A percentile compares a stretch with the other conserved stretches of the same genome.
These are phyloP conservation scores for Orgyia antiqua DNA, from an alignment of 2,888 invertebrate genomes.

Conservation along the genomic window DNA sequence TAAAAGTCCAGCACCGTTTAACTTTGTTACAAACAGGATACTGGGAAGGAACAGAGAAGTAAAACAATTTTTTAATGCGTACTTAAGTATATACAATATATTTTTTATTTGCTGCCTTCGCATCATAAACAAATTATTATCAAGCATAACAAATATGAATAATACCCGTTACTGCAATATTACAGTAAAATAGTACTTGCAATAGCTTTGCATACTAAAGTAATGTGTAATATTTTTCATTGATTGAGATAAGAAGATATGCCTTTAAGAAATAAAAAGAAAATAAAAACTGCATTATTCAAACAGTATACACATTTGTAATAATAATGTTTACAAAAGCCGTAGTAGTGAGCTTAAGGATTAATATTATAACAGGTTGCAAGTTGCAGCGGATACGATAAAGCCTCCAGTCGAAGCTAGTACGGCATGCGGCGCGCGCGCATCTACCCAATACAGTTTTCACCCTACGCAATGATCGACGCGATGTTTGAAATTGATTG, in stretches of 20 bases:
- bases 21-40: no score
- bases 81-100: no score
- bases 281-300: conserved; percentile 8
- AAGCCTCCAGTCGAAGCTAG: conserved; percentile 68
- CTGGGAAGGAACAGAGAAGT: no score
- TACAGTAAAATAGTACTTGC: no score
- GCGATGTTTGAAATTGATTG: conserved; percentile 24
- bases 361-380: conserved; percentile 65
- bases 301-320: conserved; percentile 31
- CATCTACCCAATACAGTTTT: conserved; percentile 31
- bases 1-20: no score
- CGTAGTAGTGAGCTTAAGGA: conserved; percentile 54
- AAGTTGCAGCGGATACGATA: conserved; percentile 56
- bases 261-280: conserved; percentile 8
- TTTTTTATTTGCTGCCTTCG: no score
- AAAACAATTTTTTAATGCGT: no score
- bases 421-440: conserved; percentile 66
- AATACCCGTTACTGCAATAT: no score
- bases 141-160: no score
- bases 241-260: conserved; percentile 10
- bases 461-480: conserved; percentile 17
- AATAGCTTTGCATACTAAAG: no score
- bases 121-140: no score
- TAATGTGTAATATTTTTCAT: conserved; percentile 3
- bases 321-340: conserved; percentile 54